These are phyloP conservation scores for Nemurella pictetii DNA, from an alignment of 2,888 invertebrate species.

Conservation along the genomic window DNA sequence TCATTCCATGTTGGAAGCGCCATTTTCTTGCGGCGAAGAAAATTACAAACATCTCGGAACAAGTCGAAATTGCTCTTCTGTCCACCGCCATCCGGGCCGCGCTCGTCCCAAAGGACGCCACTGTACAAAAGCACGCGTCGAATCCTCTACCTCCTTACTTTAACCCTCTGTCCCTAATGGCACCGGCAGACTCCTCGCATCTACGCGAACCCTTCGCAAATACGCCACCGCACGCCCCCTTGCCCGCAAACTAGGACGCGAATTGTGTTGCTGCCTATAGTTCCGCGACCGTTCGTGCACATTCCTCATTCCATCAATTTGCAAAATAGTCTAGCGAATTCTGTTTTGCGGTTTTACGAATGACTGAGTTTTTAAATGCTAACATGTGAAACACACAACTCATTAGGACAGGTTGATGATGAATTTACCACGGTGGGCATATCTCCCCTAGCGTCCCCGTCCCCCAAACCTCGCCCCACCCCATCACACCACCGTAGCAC, in stretches of 20 bases:
- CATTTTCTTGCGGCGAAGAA: not conserved
- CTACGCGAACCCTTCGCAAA: not conserved
- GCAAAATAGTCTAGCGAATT: not conserved
- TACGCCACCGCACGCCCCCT: not conserved
- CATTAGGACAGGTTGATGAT: conserved; percentile 27
- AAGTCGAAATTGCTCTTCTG: not conserved
- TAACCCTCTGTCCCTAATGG: not conserved
- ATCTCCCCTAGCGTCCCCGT: not conserved
- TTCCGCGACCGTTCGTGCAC: not conserved
- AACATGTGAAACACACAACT: conserved; percentile 18
- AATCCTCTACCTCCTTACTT: not conserved
- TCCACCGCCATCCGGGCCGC: not conserved
- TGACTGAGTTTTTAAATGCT: conserved; percentile 23
- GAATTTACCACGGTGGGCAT: not conserved
- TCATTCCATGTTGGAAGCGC: not conserved
- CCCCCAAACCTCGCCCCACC: not conserved
- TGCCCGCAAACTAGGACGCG: not conserved
- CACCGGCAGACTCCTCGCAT: not conserved
- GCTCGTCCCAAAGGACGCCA: not conserved
- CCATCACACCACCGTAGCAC: not conserved
- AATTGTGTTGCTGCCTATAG: not conserved
- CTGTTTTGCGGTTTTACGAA: conserved; percentile 16
- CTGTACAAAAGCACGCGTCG: not conserved
- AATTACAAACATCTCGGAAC: not conserved
- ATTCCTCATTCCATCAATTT: not conserved